These are phyloP conservation scores for Notodonta ziczac DNA, from an alignment of 2,888 invertebrate species.

Conservation along the genomic window DNA sequence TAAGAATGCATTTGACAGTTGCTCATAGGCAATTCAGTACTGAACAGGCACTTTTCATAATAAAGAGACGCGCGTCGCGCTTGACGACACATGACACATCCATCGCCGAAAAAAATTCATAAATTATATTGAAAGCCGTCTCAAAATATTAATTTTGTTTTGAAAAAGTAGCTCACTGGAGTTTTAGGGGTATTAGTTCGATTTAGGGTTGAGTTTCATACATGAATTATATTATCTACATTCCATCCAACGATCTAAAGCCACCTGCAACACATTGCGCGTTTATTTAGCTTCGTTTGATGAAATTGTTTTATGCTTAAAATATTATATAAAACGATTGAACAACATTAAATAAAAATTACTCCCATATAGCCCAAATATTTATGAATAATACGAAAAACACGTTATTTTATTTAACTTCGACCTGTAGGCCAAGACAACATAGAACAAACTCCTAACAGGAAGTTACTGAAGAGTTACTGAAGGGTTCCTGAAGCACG, in stretches of 20 bases:
- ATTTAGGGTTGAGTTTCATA: neutral
- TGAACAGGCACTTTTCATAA: neutral
- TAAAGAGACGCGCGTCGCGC: neutral
- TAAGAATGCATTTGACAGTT: conserved; percentile 6
- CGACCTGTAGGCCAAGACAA: neutral
- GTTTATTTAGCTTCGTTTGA: too few species aligned
- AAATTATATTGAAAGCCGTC: neutral
- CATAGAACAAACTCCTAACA: neutral
- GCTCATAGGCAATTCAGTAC: conserved; percentile 5
- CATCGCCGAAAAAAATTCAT: neutral
- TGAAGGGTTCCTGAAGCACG: neutral
- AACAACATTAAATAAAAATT: neutral
- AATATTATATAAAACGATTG: too few species aligned
- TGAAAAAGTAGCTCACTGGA: neutral
- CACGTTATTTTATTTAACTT: neutral
- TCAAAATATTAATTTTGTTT: neutral
- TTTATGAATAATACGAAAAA: neutral
- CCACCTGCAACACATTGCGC: too few species aligned
- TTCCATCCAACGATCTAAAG: too few species aligned
- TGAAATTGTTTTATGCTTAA: too few species aligned
- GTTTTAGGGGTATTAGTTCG: neutral
- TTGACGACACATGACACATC: conserved; percentile 2
- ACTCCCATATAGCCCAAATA: neutral
- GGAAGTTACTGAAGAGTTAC: conserved; percentile 4
- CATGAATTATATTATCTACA: too few species aligned